These are phyloP conservation scores for Nycteola revayana DNA, from an alignment of 2,888 invertebrate genomes.

Conservation along the genomic window DNA sequence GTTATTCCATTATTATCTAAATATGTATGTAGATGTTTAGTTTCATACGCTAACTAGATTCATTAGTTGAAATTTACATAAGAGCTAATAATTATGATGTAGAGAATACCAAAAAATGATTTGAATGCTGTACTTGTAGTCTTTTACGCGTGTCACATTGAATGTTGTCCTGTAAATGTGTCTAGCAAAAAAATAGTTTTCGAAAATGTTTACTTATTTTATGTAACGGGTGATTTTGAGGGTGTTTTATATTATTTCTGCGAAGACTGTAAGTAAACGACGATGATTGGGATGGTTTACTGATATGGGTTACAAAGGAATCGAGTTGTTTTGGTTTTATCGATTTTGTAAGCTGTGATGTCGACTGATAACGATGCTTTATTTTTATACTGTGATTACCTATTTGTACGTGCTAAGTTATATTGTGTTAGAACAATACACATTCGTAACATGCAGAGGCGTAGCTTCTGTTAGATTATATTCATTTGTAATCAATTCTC, in stretches of 20 bases:
- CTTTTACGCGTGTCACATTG: slow-evolving; percentile 24
- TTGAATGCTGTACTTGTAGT: slow-evolving; percentile 29
- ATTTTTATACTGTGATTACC: slow-evolving; percentile 79
- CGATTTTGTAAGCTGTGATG: slow-evolving; percentile 75
- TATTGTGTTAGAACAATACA: slow-evolving; percentile 54
- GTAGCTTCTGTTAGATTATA: slow-evolving; percentile 58
- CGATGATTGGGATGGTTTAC: slow-evolving; percentile 33
- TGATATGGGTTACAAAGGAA: slow-evolving; percentile 42
- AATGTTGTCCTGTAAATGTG: slow-evolving; percentile 30
- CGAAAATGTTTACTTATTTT: slow-evolving; percentile 15
- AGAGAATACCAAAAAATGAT: slow-evolving; percentile 35
- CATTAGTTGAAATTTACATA: slow-evolving; percentile 17
- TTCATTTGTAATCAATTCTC: slow-evolving; percentile 45
- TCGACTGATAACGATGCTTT: slow-evolving; percentile 77
- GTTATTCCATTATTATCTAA: slow-evolving; percentile 21
- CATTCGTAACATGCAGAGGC: slow-evolving; percentile 51
- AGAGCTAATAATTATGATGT: slow-evolving; percentile 15
- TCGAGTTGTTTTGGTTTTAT: slow-evolving; percentile 59
- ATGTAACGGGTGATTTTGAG: slow-evolving; percentile 18
- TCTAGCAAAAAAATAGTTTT: slow-evolving; percentile 25
- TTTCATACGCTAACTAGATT: slow-evolving; percentile 15
- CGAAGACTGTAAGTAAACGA: slow-evolving; percentile 25
- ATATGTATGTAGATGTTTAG: slow-evolving; percentile 18
- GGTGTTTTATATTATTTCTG: slow-evolving; percentile 27
- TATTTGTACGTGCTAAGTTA: slow-evolving; percentile 65